phyloP scores from a whole-genome alignment of 1,140 invertebrate genomes.

The Neotoxoptera formosana region DNA sequence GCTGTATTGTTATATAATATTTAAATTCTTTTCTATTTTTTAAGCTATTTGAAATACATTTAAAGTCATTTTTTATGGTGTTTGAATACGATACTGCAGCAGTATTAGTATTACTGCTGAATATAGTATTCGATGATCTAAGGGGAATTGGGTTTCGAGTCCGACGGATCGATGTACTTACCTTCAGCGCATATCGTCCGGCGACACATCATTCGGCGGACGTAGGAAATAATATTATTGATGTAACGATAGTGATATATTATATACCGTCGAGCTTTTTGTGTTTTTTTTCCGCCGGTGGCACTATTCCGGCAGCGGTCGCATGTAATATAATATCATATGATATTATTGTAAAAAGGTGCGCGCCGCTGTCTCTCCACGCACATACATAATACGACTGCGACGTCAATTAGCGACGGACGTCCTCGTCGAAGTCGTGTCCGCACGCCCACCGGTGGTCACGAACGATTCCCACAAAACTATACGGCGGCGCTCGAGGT shows the following conservation, averaged over 20 bases:
- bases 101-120: no score
- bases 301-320: background rate
- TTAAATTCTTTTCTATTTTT: no score
- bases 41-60: no score
- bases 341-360: conserved; percentile 13
- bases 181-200: background rate
- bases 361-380: background rate
- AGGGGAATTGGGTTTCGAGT: no score
- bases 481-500: background rate
- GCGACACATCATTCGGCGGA: background rate
- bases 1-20: no score
- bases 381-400: no score
- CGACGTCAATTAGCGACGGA: conserved; percentile 1
- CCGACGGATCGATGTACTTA: no score
- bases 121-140: no score
- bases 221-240: background rate
- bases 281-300: background rate
- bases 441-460: conserved; percentile 39
- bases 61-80: no score
- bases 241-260: background rate
- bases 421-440: conserved; percentile 1
- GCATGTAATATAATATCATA: conserved; percentile 5
- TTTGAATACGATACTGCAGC: no score
- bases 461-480: conserved; percentile 50
- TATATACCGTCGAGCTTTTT: background rate